Base-by-base conservation (phyloP, 1,140 invertebrate genomes). In the Drosophila virilis region DNA sequence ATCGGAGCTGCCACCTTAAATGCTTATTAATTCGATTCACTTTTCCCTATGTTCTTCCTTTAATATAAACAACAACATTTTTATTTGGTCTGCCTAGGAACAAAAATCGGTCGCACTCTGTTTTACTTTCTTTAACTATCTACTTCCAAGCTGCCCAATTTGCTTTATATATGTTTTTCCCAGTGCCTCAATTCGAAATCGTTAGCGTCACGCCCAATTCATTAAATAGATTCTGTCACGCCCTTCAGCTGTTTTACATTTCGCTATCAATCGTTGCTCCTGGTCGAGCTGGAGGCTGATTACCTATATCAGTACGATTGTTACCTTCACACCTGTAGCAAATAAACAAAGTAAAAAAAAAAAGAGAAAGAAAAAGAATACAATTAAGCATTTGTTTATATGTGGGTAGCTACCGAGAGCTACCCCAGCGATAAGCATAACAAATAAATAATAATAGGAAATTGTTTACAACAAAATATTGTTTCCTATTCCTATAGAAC, bases 391-490 rank as follows among this genome's bases (percentile, higher is more conserved):
- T 59, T 66, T 77, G 61, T 77, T 82, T 77, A 70, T 65, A 67
- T 73, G 51, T 78, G 71, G 77, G 40, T 69, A 57, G 70, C 59
- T 59, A 69, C 60, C 28, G 51, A 17, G 59, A 74, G 55, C 66
- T 74, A 62, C 32, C 38, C 74, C 48, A 33, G 32, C 70, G 78
- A 86, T 86, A 86, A 88, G 78, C 71, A 73, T 22, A 22, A 65
- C 46, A 86, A 86, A 86, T 79, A 86, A 73, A 69, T 78, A 79
- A 86, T 48, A 88, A 77, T 73, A 70, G 71, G 48, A 79, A 77
- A 82, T 78, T 88, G 78, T 86, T 82, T 78, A 77, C 74, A 22
- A 35, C 46, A 43, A 64, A 45, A 59, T 59, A 59, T 46, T 62
- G 69, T 69, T 85, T 85, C 62, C 77, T 78, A 75, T 73, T 66